Evolutionary conservation across 2,888 invertebrate genomes (phyloP).

Genomic region (Elmis aenea): DNA sequence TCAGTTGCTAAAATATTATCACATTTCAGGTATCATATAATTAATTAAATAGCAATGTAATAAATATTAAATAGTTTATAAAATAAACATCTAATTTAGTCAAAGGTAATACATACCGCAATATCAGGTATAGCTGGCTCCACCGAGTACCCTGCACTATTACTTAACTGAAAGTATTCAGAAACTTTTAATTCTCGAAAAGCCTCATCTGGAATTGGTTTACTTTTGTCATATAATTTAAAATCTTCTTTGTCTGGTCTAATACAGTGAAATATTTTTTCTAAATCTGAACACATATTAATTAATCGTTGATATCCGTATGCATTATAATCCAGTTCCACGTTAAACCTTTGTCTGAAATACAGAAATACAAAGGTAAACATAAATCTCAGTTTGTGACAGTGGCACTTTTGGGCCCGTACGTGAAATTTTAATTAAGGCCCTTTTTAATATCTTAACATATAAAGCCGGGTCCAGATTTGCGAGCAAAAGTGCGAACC

Average conservation of each 20-base stretch:
- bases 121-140: conserved; percentile 19
- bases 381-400: too few relatives aligned
- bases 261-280: conserved; percentile 35
- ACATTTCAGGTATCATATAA: too few relatives aligned
- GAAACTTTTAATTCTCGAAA: conserved; percentile 8
- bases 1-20: too few relatives aligned
- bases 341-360: conserved; percentile 32
- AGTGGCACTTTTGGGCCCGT: too few relatives aligned
- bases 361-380: background rate
- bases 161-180: conserved; percentile 5
- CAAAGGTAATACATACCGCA: conserved; percentile 13
- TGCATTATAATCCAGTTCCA: conserved; percentile 30
- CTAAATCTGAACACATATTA: conserved; percentile 35
- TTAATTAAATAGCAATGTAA: too few relatives aligned
- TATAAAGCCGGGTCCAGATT: too few relatives aligned
- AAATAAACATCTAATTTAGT: too few relatives aligned
- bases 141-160: conserved; percentile 4
- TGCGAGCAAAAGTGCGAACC: too few relatives aligned
- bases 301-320: conserved; percentile 37
- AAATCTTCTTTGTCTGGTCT: conserved; percentile 35
- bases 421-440: too few relatives aligned
- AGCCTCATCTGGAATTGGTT: conserved; percentile 26
- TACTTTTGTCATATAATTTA: conserved; percentile 37
- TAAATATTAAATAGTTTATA: too few relatives aligned
- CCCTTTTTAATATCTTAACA: too few relatives aligned